phyloP scores from a whole-genome alignment of 2,888 invertebrate genomes.

The Emmelina monodactyla region DNA sequence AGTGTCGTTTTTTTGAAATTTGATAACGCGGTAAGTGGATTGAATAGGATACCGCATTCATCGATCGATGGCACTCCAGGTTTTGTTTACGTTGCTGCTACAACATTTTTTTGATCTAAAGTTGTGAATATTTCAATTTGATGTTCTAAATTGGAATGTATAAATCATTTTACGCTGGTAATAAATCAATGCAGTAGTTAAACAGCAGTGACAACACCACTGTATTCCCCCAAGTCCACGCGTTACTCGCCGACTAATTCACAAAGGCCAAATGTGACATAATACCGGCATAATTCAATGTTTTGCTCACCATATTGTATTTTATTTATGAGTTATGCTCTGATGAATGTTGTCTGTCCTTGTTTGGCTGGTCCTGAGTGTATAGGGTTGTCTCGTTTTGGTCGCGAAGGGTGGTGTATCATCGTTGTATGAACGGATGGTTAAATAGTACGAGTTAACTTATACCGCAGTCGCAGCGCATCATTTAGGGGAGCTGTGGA shows the following conservation, averaged over 20 bases:
- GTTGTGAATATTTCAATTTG: neutral
- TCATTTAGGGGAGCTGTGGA: conserved; percentile 50
- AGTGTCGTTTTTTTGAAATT: too few relatives aligned
- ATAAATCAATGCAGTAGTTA: conserved; percentile 21
- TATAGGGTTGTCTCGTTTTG: conserved; percentile 27
- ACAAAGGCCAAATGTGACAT: conserved; percentile 67
- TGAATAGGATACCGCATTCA: too few relatives aligned
- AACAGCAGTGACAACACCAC: conserved; percentile 44
- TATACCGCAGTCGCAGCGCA: conserved; percentile 59
- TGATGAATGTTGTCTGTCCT: conserved; percentile 35
- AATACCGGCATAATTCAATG: conserved; percentile 66
- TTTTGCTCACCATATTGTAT: conserved; percentile 69
- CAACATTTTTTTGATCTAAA: too few relatives aligned
- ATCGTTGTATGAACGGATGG: conserved; percentile 58
- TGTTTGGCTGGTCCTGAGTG: conserved; percentile 21
- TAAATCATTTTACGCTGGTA: neutral
- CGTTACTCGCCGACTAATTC: conserved; percentile 50
- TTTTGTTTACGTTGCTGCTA: too few relatives aligned
- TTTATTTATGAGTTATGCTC: conserved; percentile 67
- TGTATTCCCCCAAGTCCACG: conserved; percentile 33
- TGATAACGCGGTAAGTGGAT: too few relatives aligned
- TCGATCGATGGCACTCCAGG: too few relatives aligned
- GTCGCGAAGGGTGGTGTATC: conserved; percentile 46
- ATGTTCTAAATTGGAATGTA: neutral
- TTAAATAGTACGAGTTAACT: conserved; percentile 65